Evolutionary conservation across 2,113 vertebrate species (phyloP).

Genomic region (Pygoscelis adeliae): DNA sequence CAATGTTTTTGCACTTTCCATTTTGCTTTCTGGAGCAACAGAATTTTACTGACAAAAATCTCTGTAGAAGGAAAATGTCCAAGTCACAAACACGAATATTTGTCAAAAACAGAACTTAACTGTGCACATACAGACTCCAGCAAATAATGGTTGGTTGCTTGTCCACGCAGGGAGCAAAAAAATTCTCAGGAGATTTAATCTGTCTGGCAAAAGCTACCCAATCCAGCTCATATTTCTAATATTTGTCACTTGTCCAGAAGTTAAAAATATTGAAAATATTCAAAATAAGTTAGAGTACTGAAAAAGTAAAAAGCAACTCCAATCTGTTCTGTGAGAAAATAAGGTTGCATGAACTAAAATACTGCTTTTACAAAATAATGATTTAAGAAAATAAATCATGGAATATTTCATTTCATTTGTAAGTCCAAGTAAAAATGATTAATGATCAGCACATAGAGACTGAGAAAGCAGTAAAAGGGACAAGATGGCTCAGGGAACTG

Average conservation of each 20-base stretch:
- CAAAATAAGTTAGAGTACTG: background rate
- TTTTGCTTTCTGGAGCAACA: background rate
- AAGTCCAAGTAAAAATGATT: background rate
- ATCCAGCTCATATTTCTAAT: constrained; percentile 32
- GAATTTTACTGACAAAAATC: background rate
- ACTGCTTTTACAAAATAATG: background rate
- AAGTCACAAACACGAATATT: background rate
- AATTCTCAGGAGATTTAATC: background rate
- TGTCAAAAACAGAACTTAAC: background rate
- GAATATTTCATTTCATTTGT: background rate
- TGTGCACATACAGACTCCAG: background rate
- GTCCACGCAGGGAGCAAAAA: background rate
- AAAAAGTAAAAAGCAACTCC: background rate
- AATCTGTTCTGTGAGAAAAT: background rate
- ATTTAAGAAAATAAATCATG: background rate
- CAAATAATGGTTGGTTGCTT: background rate
- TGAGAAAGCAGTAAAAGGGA: background rate
- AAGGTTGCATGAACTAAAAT: background rate
- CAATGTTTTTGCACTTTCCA: background rate
- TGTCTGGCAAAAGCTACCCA: background rate
- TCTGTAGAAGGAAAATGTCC: background rate
- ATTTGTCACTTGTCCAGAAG: constrained; percentile 21
- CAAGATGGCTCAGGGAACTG: constrained; percentile 5
- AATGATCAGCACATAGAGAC: background rate
- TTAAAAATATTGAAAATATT: constrained; percentile 46